A percentile compares a stretch with the other conserved stretches of the same genome.
phyloP scores from a whole-genome alignment of 2,797 vertebrate genomes.

The Rhadinocentrus ornatus region DNA sequence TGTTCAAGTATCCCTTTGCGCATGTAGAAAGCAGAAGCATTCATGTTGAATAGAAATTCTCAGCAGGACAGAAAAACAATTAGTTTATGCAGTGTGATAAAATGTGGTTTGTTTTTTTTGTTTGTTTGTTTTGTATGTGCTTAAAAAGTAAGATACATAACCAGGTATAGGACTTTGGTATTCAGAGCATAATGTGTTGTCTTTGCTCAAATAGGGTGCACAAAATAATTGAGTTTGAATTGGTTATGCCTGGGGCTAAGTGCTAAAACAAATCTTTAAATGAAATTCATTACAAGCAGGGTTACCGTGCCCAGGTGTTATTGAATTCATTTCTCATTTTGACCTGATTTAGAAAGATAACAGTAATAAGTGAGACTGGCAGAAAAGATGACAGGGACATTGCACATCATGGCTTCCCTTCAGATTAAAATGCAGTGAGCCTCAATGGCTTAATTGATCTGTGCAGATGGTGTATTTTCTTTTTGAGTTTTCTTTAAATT shows the following conservation, averaged over 20 bases:
- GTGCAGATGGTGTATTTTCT: conserved; percentile 73
- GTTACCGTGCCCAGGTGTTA: conserved; percentile 83
- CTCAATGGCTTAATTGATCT: conserved; percentile 77
- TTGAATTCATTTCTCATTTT: conserved; percentile 85
- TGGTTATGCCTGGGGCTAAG: conserved; percentile 84
- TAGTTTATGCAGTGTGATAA: conserved; percentile 43
- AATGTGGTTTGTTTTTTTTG: conserved; percentile 50
- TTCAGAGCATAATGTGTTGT: conserved; percentile 79
- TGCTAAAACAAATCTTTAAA: conserved; percentile 87
- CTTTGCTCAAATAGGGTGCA: conserved; percentile 77
- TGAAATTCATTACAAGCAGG: conserved; percentile 84
- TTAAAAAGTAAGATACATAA: conserved; percentile 65
- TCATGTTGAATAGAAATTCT: conserved; percentile 47
- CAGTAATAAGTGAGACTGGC: conserved; percentile 78
- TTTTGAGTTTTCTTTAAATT: conserved; percentile 54
- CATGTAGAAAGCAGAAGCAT: conserved; percentile 25
- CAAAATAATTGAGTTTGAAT: conserved; percentile 87
- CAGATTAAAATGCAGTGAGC: conserved; percentile 71
- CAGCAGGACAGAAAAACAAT: conserved; percentile 53
- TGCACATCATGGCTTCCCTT: conserved; percentile 75
- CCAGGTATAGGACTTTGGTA: conserved; percentile 72
- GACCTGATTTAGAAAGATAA: conserved; percentile 84
- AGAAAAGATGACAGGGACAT: conserved; percentile 78
- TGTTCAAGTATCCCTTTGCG: conserved; percentile 39
- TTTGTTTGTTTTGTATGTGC: conserved; percentile 13